These are phyloP conservation scores for Upupa epops DNA, from an alignment of 2,113 vertebrate genomes.

Conservation along the genomic window DNA sequence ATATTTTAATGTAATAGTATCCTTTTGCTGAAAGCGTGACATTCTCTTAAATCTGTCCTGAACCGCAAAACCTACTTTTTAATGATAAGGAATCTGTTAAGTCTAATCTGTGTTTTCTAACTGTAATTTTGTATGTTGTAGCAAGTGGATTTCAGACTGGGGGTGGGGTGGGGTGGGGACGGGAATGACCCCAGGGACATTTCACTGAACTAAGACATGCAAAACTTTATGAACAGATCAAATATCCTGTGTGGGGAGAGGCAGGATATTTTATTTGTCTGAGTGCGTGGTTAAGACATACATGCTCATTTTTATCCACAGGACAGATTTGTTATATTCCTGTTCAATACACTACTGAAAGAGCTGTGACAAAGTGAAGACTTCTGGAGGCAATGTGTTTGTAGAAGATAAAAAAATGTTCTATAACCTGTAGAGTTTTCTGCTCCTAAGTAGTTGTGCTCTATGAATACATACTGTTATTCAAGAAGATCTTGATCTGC, in stretches of 20 bases:
- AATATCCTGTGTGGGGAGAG: not conserved
- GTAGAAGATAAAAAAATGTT: not conserved
- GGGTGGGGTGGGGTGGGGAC: too few species aligned
- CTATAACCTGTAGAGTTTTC: not conserved
- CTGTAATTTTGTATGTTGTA: not conserved
- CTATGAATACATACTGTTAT: not conserved
- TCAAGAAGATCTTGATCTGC: not conserved
- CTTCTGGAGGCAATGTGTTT: not conserved
- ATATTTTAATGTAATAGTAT: not conserved
- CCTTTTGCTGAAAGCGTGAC: not conserved
- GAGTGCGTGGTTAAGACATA: fast-evolving
- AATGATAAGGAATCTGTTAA: not conserved
- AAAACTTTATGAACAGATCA: not conserved
- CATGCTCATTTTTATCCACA: not conserved
- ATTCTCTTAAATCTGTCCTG: not conserved
- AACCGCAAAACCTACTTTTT: not conserved
- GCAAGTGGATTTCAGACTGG: not conserved
- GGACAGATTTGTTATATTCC: not conserved
- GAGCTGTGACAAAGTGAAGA: not conserved
- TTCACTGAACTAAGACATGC: not conserved
- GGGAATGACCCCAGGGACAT: not conserved
- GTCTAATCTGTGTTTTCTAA: not conserved
- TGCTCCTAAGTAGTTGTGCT: not conserved
- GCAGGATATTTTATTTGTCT: not conserved
- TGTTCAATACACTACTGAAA: not conserved